These are phyloP conservation scores for Zele albiditarsus DNA, from an alignment of 2,888 invertebrate genomes.

Conservation along the genomic window DNA sequence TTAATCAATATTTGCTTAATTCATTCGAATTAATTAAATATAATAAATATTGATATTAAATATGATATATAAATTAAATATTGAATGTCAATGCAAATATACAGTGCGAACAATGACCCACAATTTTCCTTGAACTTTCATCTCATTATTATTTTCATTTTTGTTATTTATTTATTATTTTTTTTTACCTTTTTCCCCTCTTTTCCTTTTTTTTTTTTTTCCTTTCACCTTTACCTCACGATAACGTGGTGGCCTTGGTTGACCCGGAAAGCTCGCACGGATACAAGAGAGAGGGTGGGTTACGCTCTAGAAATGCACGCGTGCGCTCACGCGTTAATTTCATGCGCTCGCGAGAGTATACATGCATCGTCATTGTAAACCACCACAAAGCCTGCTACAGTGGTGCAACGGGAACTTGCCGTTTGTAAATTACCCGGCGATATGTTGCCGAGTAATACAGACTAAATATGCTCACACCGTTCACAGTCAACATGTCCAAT, in stretches of 20 bases:
- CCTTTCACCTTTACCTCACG: constrained; percentile 19
- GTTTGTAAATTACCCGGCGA: background rate
- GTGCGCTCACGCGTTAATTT: constrained; percentile 39
- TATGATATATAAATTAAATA: too few species aligned
- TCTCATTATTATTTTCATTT: background rate
- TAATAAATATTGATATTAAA: too few species aligned
- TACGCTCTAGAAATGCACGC: constrained; percentile 35
- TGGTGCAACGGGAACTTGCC: background rate
- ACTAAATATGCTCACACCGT: too few species aligned
- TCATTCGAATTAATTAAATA: too few species aligned
- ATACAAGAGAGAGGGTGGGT: background rate
- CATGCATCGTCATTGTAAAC: constrained; percentile 15
- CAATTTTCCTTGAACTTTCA: constrained; percentile 11
- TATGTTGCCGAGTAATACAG: background rate
- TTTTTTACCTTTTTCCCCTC: background rate
- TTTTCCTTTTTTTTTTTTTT: too few species aligned
- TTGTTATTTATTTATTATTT: background rate
- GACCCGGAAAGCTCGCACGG: constrained; percentile 28
- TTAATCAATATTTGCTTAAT: too few species aligned
- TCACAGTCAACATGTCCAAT: background rate
- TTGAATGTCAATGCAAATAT: background rate
- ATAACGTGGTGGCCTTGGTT: constrained; percentile 29
- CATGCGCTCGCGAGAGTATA: constrained; percentile 4
- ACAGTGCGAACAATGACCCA: background rate
- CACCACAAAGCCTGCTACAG: background rate